These are phyloP conservation scores for Amorpha juglandis DNA, from an alignment of 2,888 invertebrate species.

Conservation along the genomic window DNA sequence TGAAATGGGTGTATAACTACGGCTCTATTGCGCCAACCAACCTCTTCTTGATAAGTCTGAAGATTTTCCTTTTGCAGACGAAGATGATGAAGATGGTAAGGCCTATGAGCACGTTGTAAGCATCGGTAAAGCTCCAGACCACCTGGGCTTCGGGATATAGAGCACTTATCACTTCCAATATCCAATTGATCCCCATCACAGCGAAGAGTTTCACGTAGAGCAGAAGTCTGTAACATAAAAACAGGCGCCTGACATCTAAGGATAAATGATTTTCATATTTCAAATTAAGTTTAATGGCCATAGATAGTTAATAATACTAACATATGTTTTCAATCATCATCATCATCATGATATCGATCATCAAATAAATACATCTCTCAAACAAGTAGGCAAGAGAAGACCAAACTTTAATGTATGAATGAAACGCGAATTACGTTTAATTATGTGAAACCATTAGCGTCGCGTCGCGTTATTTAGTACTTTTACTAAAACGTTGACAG, in stretches of 20 bases:
- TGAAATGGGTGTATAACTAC: neutral
- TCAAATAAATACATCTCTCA: no score
- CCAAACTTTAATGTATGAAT: no score
- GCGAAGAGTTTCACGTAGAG: constrained; percentile 88
- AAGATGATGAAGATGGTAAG: constrained; percentile 89
- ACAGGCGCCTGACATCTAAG: constrained; percentile 16
- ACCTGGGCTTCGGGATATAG: constrained; percentile 72
- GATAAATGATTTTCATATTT: neutral
- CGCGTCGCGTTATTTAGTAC: no score
- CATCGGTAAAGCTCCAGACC: constrained; percentile 86
- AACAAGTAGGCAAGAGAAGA: no score
- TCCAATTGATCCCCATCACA: constrained; percentile 91
- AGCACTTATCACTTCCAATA: constrained; percentile 88
- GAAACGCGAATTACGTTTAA: no score
- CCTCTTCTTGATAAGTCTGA: constrained; percentile 85
- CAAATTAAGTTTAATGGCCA: neutral
- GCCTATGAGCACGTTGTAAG: constrained; percentile 88
- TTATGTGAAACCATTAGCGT: no score
- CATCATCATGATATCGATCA: no score
- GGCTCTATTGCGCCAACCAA: constrained; percentile 49
- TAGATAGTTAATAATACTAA: neutral
- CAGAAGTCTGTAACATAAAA: constrained; percentile 81
- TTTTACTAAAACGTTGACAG: no score
- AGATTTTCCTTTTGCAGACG: constrained; percentile 88
- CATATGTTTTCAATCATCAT: no score